Evolutionary conservation across 1,140 invertebrate genomes (phyloP).

Genomic region (Elymnias hypermnestra): DNA sequence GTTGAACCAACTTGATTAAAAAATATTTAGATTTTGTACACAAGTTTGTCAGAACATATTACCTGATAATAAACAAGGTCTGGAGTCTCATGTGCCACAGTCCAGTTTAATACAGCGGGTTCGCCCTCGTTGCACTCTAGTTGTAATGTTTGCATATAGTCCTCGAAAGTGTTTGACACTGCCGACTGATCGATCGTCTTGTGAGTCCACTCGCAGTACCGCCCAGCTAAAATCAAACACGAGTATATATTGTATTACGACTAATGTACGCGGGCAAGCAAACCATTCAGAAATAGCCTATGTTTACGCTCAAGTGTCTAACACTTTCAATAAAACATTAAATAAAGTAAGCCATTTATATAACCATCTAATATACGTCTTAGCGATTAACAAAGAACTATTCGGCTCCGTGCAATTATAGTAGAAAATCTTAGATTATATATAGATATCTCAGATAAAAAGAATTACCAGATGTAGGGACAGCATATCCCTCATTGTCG

Average conservation of each 20-base stretch:
- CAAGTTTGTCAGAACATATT: slow-evolving; percentile 23
- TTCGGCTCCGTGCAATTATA: too few species aligned
- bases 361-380: too few species aligned
- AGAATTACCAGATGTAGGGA: slow-evolving; percentile 83
- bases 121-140: slow-evolving; percentile 86
- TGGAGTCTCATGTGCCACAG: slow-evolving; percentile 87
- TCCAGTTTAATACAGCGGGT: slow-evolving; percentile 86
- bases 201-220: slow-evolving; percentile 82
- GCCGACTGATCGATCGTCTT: slow-evolving; percentile 82
- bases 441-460: too few species aligned
- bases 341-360: too few species aligned
- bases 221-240: slow-evolving; percentile 36
- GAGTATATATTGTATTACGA: not conserved
- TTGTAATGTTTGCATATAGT: slow-evolving; percentile 85
- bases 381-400: too few species aligned
- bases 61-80: slow-evolving; percentile 93
- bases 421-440: too few species aligned
- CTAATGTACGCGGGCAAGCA: too few species aligned
- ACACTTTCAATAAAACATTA: too few species aligned
- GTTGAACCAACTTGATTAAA: too few species aligned
- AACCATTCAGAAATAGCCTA: too few species aligned
- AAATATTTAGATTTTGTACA: not conserved
- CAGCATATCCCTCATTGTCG: slow-evolving; percentile 84
- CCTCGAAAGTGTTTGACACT: slow-evolving; percentile 82
- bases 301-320: too few species aligned